A percentile compares a stretch with the other conserved stretches of the same genome.
phyloP scores from a whole-genome alignment of 2,888 invertebrate genomes.

The Endotricha flammealis region DNA sequence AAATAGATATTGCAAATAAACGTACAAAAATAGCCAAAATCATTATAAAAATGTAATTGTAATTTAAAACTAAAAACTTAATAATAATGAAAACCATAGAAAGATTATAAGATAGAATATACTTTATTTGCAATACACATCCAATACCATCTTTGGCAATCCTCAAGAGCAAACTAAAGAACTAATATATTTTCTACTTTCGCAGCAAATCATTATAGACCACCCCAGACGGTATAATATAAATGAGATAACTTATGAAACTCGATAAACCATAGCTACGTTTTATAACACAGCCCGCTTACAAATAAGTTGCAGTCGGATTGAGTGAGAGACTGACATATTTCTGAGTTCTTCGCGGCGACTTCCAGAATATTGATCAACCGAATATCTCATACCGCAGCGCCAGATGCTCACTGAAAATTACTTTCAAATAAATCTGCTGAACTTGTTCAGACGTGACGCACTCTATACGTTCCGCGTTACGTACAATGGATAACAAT shows the following conservation, averaged over 20 bases:
- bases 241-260: conserved; percentile 1
- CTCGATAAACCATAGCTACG: conserved; percentile 19
- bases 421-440: conserved; percentile 73
- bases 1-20: too few species aligned
- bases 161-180: too few species aligned
- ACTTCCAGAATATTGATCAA: conserved; percentile 75
- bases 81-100: too few species aligned
- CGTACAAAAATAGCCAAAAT: too few species aligned
- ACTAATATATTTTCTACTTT: too few species aligned
- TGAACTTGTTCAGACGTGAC: conserved; percentile 48
- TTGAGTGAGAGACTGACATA: conserved; percentile 71
- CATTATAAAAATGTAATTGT: too few species aligned
- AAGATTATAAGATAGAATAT: too few species aligned
- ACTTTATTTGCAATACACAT: too few species aligned
- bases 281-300: conserved; percentile 35
- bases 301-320: conserved; percentile 53
- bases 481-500: conserved; percentile 38
- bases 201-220: too few species aligned
- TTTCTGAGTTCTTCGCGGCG: conserved; percentile 66
- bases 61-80: too few species aligned
- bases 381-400: conserved; percentile 68
- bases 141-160: too few species aligned
- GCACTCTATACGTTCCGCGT: conserved; percentile 25
- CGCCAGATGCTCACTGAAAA: conserved; percentile 73
- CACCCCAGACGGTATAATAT: too few species aligned